Base-by-base conservation (phyloP, 2,797 vertebrate genomes). In the Gastrophryne carolinensis region DNA sequence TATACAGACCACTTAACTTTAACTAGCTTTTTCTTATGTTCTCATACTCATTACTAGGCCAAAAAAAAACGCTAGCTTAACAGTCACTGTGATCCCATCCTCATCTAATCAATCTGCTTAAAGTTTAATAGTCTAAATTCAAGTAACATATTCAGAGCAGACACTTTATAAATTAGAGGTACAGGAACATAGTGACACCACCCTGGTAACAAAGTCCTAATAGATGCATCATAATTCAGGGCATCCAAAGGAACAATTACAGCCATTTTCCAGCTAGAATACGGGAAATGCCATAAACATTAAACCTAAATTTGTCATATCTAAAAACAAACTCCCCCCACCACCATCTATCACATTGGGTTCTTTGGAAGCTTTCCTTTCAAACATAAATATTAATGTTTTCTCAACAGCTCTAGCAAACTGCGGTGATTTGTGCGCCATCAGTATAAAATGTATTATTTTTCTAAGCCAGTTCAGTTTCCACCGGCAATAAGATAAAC, bases 51-150 rank as follows among this genome's bases (percentile, higher is more conserved):
- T n/a, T n/a, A n/a, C n/a, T n/a, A n/a, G n/a, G n/a, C n/a, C 17
- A 8, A 19, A 32, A 49, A 49, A 17, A 23, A 30, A 49, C 9
- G 19, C 41, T 32, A 34, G 17, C 7, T 19, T 49, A 58, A 63
- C 66, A 64, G 19, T 24, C 32, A 19, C 4, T n/a, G 35, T 5
- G 12, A 41, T 35, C 34, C 9, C 47, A 27, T 64, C 78, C 71
- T 37, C 76, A 79, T 39, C 73, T 61, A 35, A 81, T 71, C 61
- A 81, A 19, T 62, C 23, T 49, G 13, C 62, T 37, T 65, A 73
- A 83, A 84, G 65, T 82, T 78, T 9, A 84, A 65, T 13, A 63
- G 65, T 80, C 68, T 29, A 84, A 82, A 82, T 85, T 77, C 80
- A 80, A 58, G 58, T 60, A 64, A 82, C 73, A 79, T 81, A 84